Base-by-base conservation (phyloP, 2,797 vertebrate species). In the Lithobates sylvaticus region DNA sequence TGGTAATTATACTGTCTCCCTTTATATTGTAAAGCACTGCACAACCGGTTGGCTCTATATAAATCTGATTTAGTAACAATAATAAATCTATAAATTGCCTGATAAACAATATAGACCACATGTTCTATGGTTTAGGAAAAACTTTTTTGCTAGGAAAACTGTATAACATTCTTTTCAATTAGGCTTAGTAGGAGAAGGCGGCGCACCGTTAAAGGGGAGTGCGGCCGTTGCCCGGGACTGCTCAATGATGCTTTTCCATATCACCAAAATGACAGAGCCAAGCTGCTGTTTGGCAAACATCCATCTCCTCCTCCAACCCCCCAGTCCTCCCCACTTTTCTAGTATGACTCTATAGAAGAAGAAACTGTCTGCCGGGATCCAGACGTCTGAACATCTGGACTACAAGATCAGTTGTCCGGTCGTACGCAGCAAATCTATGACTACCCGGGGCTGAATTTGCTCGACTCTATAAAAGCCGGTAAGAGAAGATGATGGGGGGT, bases 331-430 rank as follows among this genome's bases (percentile, higher is more conserved):
- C 76, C 21, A 64, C 74, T 85, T 75, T 67, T 32, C 88, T 83
- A 81, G 77, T 78, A 67, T 75, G 58, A 88, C 88, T 85, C 86
- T 90, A 89, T 82, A 89, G 88, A 90, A 90, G 90, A 91, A 91
- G 91, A 89, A 84, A 81, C 87, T 87, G n/a, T 91, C 90, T 91
- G 91, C 91, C 87, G 90, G 83, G 16, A 87, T 86, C 70, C 65
- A 1, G 67, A 82, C 78, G 15, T 76, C 84, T 84, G 85, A 88
- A 91, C 92, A 92, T 93, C 91, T 92, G 91, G 91, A 81, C 89
- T 92, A 86, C 71, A 74, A 91, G 90, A 90, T 88, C 88, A 65
- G 88, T 15, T 10, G n/a, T 54, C 32, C 47, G 23, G 36, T 13
- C 39, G 16, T 0, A 21, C 36, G 36, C 61, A 78, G 36, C 76